phyloP scores from a whole-genome alignment of 2,888 invertebrate genomes.

The Drepana falcataria region DNA sequence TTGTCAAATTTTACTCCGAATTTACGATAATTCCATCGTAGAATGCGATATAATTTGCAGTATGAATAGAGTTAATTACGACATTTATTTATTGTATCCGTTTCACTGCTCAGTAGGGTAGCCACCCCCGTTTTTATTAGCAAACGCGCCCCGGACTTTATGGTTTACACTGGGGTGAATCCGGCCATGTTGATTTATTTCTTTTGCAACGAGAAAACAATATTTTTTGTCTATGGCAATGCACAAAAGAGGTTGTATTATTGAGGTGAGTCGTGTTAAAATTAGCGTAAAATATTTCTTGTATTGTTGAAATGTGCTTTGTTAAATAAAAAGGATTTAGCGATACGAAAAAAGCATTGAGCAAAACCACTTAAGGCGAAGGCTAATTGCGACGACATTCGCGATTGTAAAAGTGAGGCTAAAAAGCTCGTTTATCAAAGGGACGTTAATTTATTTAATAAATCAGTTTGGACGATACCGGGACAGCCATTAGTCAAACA shows the following conservation, averaged over 20 bases:
- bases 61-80: conserved; percentile 72
- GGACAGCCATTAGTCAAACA: conserved; percentile 59
- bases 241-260: conserved; percentile 18
- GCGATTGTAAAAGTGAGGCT: conserved; percentile 22
- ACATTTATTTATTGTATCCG: conserved; percentile 73
- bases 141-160: conserved; percentile 48
- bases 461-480: conserved; percentile 57
- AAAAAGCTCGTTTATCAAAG: conserved; percentile 55
- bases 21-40: conserved; percentile 34
- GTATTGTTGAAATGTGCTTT: conserved; percentile 28
- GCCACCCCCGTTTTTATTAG: conserved; percentile 59
- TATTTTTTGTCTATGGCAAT: conserved; percentile 29
- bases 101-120: conserved; percentile 42
- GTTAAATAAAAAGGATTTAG: conserved; percentile 30
- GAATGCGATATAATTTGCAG: conserved; percentile 57
- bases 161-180: conserved; percentile 42
- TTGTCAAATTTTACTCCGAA: conserved; percentile 40
- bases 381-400: conserved; percentile 39
- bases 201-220: conserved; percentile 21
- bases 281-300: conserved; percentile 40
- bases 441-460: conserved; percentile 70
- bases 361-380: conserved; percentile 30
- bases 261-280: conserved; percentile 30
- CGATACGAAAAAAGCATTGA: conserved; percentile 22
- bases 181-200: conserved; percentile 50